Evolutionary conservation across 2,113 vertebrate species (phyloP).

Genomic region (Ciconia boyciana): DNA sequence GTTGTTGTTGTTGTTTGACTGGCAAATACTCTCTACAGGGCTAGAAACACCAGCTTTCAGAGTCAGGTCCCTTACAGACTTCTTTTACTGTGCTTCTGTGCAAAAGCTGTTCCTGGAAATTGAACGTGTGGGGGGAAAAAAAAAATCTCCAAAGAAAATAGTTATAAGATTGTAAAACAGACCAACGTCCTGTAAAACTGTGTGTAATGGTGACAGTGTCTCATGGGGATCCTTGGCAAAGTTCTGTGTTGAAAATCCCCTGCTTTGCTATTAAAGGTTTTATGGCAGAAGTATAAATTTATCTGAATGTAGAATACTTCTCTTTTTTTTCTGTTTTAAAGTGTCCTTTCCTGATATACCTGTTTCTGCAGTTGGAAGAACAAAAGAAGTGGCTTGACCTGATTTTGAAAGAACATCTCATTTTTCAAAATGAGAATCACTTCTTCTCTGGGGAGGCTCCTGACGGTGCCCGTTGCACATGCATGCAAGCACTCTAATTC

Average conservation of each 20-base stretch:
- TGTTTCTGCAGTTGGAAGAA: not conserved
- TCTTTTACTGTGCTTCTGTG: not conserved
- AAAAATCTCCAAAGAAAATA: constrained; percentile 28
- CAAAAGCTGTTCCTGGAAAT: constrained; percentile 1
- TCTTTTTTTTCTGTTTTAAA: not conserved
- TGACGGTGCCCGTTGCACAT: not conserved
- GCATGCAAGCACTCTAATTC: not conserved
- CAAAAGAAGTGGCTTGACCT: not conserved
- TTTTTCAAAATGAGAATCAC: not conserved
- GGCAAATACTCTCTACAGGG: not conserved
- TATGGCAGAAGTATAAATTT: constrained; percentile 1
- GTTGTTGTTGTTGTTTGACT: not conserved
- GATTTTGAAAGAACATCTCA: not conserved
- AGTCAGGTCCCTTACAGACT: not conserved
- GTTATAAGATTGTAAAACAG: not conserved
- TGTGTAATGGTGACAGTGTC: not conserved
- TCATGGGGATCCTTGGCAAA: not conserved
- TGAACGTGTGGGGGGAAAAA: rapidly evolving
- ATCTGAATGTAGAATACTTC: not conserved
- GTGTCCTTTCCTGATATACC: not conserved
- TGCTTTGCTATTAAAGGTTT: constrained; percentile 17
- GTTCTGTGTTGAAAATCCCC: not conserved
- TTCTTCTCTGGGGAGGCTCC: not conserved
- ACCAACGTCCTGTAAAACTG: not conserved
- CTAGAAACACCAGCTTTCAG: not conserved